Percentiles rank a stretch among this genome's conserved stretches.
Conservation (phyloP, 2,113 vertebrate genomes). For the Colistium nudipinnis region DNA sequence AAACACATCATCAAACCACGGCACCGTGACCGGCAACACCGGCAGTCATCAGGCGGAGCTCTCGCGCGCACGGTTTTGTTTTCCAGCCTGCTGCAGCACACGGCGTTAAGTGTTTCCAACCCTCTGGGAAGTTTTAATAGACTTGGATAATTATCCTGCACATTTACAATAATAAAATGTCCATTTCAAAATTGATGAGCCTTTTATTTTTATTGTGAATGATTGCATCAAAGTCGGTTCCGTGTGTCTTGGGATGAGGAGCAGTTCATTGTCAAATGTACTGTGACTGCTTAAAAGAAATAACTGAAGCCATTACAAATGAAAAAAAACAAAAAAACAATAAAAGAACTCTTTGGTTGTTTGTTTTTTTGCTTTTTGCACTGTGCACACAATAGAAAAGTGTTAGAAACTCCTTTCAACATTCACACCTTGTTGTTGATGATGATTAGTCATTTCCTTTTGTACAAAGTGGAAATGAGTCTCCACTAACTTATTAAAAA, state of each 20-base stretch:
- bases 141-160: slow-evolving; percentile 81
- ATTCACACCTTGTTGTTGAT: slow-evolving; percentile 55
- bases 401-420: slow-evolving; percentile 10
- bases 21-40: slow-evolving; percentile 76
- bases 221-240: slow-evolving; percentile 75
- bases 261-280: slow-evolving; percentile 84
- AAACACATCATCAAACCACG: slow-evolving; percentile 73
- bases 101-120: slow-evolving; percentile 79
- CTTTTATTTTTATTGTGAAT: slow-evolving; percentile 81
- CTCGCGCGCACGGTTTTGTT: slow-evolving; percentile 53
- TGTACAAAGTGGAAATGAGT: background rate
- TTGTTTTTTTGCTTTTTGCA: slow-evolving; percentile 2
- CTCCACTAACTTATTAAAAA: background rate
- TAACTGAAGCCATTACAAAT: slow-evolving; percentile 72
- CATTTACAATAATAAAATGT: slow-evolving; percentile 85
- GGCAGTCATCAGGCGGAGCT: slow-evolving; percentile 70
- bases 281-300: slow-evolving; percentile 81
- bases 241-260: slow-evolving; percentile 75
- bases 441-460: slow-evolving; percentile 51
- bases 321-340: slow-evolving; percentile 68
- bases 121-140: slow-evolving; percentile 86
- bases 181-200: slow-evolving; percentile 85
- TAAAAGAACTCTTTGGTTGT: slow-evolving; percentile 49
- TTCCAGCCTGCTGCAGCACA: slow-evolving; percentile 71
- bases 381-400: slow-evolving; percentile 26